Evolutionary conservation across 2,113 vertebrate genomes (phyloP), one percentile per base, ranked within the genome.

Genomic region (Syngnathus typhle): DNA sequence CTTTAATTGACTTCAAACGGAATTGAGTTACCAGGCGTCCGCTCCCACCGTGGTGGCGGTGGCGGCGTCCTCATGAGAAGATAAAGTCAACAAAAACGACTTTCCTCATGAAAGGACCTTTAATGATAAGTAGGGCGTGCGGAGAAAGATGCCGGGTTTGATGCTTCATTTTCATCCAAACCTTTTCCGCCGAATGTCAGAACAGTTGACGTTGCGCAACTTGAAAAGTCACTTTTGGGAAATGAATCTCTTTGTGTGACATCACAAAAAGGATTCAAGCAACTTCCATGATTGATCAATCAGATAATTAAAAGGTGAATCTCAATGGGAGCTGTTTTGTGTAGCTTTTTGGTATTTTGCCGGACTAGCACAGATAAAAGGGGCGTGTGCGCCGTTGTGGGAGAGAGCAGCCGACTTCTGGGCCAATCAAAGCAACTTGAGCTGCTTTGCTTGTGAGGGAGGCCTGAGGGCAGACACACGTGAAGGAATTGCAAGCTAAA

Each of bases 1-100:
- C 67, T 81, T 86, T 81, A 82, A 86, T 84, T 85, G 51, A 72
- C 86, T 87, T 92, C 85, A 91, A 91, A 91, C 56, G 8, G 87
- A 89, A 89, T 88, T 66, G 47, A 79, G 68, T 76, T 69, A 83
- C 78, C 69, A 70, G 69, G 65, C 64, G 70, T 27, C n/a, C 41
- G 39, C 21, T 62, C 39, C 38, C 60, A 43, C 19, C 39, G n/a
- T n/a, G 37, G 58, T 36, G 32, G 27, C 55, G 55, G 7, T 13
- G 11, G 12, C 68, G 80, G 61, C 47, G 65, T 83, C 65, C 70
- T 74, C 75, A 76, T 23, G 65, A 68, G 72, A 59, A 65, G 68
- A 82, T 77, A 56, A 70, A 66, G 77, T 71, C 83, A 86, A 81
- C 69, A 78, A 65, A 81, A 32, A 32, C 27, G 27, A 32, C 27